Evolutionary conservation across 2,888 invertebrate species (phyloP), one percentile per base, ranked within the genome.

Genomic region (Scaptomyza flava): DNA sequence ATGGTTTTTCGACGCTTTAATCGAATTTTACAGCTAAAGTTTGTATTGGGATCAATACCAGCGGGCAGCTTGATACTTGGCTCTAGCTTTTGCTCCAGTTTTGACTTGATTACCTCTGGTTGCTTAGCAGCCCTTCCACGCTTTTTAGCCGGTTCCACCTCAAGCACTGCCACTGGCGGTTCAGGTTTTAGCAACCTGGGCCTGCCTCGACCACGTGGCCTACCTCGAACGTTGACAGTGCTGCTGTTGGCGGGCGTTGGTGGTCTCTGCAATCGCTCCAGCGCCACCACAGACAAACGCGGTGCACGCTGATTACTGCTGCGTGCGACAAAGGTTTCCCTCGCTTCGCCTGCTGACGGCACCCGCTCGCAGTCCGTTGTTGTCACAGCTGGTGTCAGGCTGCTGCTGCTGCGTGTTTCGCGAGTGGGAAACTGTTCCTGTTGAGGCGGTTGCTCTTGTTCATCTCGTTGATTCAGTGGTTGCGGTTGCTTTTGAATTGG

Each of bases 321-420:
- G 14, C 95, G 92, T 86, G 95, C 94, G 61, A 95, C 92, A 90
- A 95, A 95, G 69, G 93, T 94, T 43, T 93, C 94, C 77, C 94
- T 94, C 42, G 95, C 94, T 91, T 95, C 95, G 1, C 95, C 95
- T 50, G 94, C 93, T 90, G 94, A 94, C 0, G 95, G 95, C 23
- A 95, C 95, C 70, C 95, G 93, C 87, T 95, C 95, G 81, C 95
- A 95, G 6, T 81, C 77, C 2, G 68, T 43, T 4, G 64, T 11
- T 5, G 66, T 11, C 2, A 30, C 41, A 27, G 51, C 47, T 27
- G 72, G 46, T 2, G 59, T 48, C n/a, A 71, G 54, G 6, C 50
- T 57, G 20, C 66, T 79, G 48, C 67, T 67, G 63, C 77, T 81
- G 23, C 81, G 68, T 6, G 81, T 81, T 33, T 81, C 81, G 12